A percentile compares a stretch with the other conserved stretches of the same genome.
Evolutionary conservation across 2,113 vertebrate genomes (phyloP).

Genomic region (Bettongia penicillata): DNA sequence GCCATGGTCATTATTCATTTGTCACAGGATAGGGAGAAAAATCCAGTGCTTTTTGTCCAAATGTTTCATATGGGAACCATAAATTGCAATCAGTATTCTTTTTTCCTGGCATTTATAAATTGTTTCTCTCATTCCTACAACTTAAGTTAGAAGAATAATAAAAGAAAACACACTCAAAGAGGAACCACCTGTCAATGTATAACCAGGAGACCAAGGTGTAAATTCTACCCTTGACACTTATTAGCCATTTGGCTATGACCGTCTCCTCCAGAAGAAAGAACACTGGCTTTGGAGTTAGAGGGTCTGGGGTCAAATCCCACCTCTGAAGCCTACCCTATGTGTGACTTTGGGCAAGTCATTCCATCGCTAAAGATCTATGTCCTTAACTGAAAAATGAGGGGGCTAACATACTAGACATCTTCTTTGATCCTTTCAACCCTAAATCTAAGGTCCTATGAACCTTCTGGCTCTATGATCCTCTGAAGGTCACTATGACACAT

Average conservation of each 20-base stretch:
- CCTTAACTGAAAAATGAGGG: not conserved
- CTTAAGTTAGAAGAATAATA: constrained; percentile 5
- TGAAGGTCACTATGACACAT: not conserved
- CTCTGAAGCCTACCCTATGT: not conserved
- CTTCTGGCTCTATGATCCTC: not conserved
- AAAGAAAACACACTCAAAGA: not conserved
- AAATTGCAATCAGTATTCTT: constrained; percentile 43
- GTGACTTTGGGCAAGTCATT: not conserved
- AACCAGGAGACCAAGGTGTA: not conserved
- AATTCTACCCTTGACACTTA: not conserved
- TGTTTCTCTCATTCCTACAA: constrained; percentile 14
- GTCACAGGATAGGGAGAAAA: not conserved
- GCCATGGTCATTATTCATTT: not conserved
- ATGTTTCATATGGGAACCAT: not conserved
- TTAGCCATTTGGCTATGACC: not conserved
- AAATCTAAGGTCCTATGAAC: not conserved
- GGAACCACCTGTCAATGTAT: not conserved
- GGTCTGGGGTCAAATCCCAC: not conserved
- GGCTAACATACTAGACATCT: not conserved
- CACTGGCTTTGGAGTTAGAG: not conserved
- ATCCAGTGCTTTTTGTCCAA: not conserved
- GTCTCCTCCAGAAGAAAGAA: not conserved
- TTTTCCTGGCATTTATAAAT: constrained; percentile 51
- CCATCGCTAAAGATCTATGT: not conserved
- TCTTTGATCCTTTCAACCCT: not conserved